Conservation (phyloP, 2,888 invertebrate genomes). For the Tinea trinotella region DNA sequence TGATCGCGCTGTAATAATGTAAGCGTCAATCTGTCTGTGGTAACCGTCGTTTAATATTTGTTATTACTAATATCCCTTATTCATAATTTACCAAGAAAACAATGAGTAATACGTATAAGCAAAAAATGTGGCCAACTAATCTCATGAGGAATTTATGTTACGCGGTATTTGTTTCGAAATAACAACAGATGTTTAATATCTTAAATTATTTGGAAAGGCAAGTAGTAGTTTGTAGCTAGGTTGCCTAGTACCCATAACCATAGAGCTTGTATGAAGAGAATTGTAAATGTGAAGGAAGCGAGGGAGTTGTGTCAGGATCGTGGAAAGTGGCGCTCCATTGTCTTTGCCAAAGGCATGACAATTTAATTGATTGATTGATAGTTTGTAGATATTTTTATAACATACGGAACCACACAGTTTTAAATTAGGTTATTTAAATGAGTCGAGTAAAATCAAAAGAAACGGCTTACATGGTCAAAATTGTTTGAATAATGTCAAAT, state of each 20-base stretch:
- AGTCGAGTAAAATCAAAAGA: not conserved
- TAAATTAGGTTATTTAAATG: not conserved
- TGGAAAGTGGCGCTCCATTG: too few species aligned
- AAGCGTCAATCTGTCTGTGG: not conserved
- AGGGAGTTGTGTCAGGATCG: too few species aligned
- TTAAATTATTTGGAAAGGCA: too few species aligned
- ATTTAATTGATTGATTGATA: too few species aligned
- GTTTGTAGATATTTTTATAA: too few species aligned
- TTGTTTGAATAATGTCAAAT: not conserved
- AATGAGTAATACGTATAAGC: not conserved
- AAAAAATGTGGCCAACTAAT: not conserved
- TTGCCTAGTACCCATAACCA: too few species aligned
- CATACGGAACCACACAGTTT: not conserved
- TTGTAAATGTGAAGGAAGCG: too few species aligned
- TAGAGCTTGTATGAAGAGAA: too few species aligned
- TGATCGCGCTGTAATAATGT: too few species aligned
- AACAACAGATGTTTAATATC: not conserved
- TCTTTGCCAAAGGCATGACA: too few species aligned
- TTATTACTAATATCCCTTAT: not conserved
- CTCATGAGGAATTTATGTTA: not conserved
- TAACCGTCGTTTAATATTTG: too few species aligned
- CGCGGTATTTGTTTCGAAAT: not conserved
- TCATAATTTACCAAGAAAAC: not conserved
- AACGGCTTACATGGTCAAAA: constrained; percentile 8
- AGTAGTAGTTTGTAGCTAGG: too few species aligned